Conservation (phyloP, 2,113 vertebrate species). For the Odobenus rosmarus region DNA sequence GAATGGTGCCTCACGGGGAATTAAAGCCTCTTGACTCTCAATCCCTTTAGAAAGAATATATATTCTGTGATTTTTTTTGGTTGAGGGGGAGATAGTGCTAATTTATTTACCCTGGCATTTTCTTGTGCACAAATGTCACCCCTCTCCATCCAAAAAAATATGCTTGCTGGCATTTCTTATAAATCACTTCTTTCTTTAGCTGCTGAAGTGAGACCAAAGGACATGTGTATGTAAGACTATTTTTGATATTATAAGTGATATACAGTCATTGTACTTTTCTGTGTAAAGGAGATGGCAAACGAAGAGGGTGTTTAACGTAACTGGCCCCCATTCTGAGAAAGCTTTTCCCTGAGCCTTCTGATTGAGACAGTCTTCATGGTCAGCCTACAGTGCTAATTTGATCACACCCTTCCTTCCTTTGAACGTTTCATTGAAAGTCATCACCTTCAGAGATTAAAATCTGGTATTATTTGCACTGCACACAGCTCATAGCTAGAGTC, state of each 20-base stretch:
- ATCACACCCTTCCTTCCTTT: neutral
- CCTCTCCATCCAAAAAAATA: conserved; percentile 32
- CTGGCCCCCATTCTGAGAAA: neutral
- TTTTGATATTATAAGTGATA: conserved; percentile 44
- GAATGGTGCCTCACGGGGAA: neutral
- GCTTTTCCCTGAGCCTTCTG: neutral
- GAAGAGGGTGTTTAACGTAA: neutral
- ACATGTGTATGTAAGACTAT: neutral
- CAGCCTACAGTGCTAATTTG: neutral
- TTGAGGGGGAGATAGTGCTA: conserved; percentile 24
- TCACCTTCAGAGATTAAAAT: conserved; percentile 13
- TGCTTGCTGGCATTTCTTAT: conserved; percentile 59
- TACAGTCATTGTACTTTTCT: neutral
- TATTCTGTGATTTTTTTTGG: conserved; percentile 33
- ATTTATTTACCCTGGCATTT: conserved; percentile 64
- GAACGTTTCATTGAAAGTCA: neutral
- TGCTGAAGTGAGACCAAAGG: conserved; percentile 52
- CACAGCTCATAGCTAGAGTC: neutral
- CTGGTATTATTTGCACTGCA: neutral
- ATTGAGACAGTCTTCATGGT: neutral
- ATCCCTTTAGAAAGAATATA: neutral
- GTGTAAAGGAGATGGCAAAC: neutral
- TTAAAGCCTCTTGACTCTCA: neutral
- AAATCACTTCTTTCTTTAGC: conserved; percentile 54
- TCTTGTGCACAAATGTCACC: conserved; percentile 52